Evolutionary conservation across 1,140 invertebrate genomes (phyloP), one percentile per base, ranked within the genome.

Genomic region (Drosophila subobscura): DNA sequence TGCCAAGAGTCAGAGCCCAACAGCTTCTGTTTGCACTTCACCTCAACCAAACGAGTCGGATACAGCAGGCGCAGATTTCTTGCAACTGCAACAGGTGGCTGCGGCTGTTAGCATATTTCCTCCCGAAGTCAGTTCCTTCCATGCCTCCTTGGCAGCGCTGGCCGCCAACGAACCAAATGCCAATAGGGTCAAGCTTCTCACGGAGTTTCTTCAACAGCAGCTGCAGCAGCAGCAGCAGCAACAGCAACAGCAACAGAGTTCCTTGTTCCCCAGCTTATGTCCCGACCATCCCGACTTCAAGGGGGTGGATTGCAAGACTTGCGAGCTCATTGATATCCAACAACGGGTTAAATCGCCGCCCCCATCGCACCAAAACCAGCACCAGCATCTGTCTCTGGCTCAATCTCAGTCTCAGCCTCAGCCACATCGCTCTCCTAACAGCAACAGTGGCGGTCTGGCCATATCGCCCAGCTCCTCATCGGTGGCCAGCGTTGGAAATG

Each of bases 381-480:
- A 77, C 49, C 56, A 58, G 90, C 14, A 52, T 12, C 16, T 52
- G n/a, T 27, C 8, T 37, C 33, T 37, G 33, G 10, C 33, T 37
- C 33, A 49, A 73, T 27, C 59, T 4, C 79, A 88, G 20, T 80
- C 72, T n/a, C 81, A 37, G 33, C 33, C 33, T 37, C 65, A 63
- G 16, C 68, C 75, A 45, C 51, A 91, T 33, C 58, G 65, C 0
- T 92, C 50, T 83, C 92, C 70, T 41, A 85, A 57, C 63, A 77
- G 70, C 65, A 67, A 64, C 56, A 77, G 64, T 60, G 73, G 61
- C 46, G 72, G 71, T 7, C 63, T 89, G 51, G 51, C 94, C 53
- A 94, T 94, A 25, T 93, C 94, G 52, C 93, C 92, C 37, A 94
- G 92, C 91, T 94, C 91, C 66, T 95, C 91, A 40, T 86, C 81